Base-by-base conservation (phyloP, 2,888 invertebrate species). In the Dendrolimus houi region DNA sequence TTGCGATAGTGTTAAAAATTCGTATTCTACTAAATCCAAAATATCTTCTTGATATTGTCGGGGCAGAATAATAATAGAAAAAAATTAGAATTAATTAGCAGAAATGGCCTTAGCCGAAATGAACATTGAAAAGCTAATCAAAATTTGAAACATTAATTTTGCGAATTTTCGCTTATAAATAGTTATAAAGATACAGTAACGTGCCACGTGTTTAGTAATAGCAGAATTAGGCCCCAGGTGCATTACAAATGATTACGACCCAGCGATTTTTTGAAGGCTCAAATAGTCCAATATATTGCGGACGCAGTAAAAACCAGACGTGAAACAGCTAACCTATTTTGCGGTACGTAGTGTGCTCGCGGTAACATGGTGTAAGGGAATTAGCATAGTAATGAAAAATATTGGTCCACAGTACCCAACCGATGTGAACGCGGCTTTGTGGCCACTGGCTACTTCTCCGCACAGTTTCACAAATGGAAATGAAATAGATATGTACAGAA, bases 381-480 rank as follows among this genome's bases (percentile, higher is more conserved):
- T 89, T 89, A 89, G 86, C 87, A 89, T 89, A 87, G 85, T 87
- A 87, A 89, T 89, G 87, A 88, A 88, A 88, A 87, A 88, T 87
- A 87, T 88, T 87, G 87, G 85, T 78, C 80, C 78, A 67, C 73
- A 63, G 29, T 29, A 47, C 47, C 47, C 47, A 47, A 12, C 47
- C 47, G 12, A 47, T 8, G 47, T 47, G 47, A 47, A 2, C 12
- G 10, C 47, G 47, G 47, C 6, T 29, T 0, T 9, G 47, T 47
- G 47, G 47, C 47, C 12, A 47, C 47, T 7, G 47, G 47, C 12
- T 47, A 47, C 47, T 47, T 47, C 47, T 47, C 47, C 3, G 47
- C 47, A 47, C 12, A 47, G 47, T 47, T 29, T 29, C 29, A 29
- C 29, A 29, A 29, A 29, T 29, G 29, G 3, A 29, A 29, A 29